phyloP scores from a whole-genome alignment of 2,113 vertebrate species.

The Ancistrus triradiatus region DNA sequence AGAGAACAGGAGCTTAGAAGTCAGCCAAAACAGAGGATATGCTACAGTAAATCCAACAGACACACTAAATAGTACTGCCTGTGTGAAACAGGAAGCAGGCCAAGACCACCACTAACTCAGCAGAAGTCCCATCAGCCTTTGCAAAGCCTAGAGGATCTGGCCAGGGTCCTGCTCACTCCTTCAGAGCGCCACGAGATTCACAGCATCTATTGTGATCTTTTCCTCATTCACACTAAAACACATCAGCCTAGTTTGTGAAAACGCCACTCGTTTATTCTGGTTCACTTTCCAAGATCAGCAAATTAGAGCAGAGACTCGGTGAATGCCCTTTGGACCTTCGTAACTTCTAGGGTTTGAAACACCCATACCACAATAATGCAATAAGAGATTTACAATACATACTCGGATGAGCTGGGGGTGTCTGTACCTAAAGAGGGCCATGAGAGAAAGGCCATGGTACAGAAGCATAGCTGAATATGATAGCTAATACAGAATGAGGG shows the following conservation, averaged over 20 bases:
- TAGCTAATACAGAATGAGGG: no score
- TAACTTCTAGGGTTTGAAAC: conserved; percentile 34
- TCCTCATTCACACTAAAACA: conserved; percentile 4
- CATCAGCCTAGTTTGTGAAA: conserved; percentile 24
- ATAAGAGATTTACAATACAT: conserved; percentile 28
- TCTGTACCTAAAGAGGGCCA: no score
- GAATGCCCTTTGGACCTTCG: conserved; percentile 12
- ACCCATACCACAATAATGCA: conserved; percentile 7
- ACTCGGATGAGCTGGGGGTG: no score
- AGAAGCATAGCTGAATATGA: no score
- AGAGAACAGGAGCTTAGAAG: conserved; percentile 37
- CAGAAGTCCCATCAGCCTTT: conserved; percentile 38
- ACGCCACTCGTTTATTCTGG: conserved; percentile 2
- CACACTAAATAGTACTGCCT: conserved; percentile 9
- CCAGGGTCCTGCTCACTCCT: conserved; percentile 28
- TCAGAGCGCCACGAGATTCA: conserved; percentile 14
- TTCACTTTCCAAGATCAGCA: conserved; percentile 13
- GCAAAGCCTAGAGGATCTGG: conserved; percentile 37
- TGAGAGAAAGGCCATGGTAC: no score
- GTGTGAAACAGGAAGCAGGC: conserved; percentile 10
- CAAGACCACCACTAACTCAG: conserved; percentile 17
- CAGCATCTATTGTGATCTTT: conserved; percentile 30
- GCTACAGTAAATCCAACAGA: conserved; percentile 16
- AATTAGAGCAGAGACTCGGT: conserved; percentile 15
- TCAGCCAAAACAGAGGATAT: conserved; percentile 45